These are phyloP conservation scores for Epsilonema sp. DNA, from an alignment of 2,888 invertebrate genomes.

Conservation along the genomic window DNA sequence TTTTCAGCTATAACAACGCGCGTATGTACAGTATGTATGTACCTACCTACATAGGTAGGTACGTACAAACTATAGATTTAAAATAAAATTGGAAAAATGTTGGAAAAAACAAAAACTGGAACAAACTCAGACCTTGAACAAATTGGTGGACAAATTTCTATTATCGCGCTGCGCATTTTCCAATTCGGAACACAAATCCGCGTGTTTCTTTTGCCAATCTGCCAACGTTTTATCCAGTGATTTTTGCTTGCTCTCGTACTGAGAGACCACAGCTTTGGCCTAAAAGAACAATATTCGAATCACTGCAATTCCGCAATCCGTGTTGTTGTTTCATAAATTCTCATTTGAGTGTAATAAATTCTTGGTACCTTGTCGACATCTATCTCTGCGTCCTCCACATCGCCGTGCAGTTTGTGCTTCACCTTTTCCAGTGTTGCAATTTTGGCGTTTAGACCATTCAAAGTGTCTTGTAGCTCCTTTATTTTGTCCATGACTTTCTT, in stretches of 20 bases:
- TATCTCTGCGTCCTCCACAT: constrained; percentile 76
- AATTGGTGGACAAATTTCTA: constrained; percentile 93
- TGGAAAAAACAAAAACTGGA: no score
- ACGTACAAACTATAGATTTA: no score
- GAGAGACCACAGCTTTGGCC: constrained; percentile 61
- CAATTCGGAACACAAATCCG: constrained; percentile 81
- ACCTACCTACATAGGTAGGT: no score
- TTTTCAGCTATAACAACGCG: no score
- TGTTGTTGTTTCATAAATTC: no score
- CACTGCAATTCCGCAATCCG: no score
- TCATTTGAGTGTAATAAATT: no score
- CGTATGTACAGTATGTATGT: no score
- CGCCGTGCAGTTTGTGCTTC: constrained; percentile 82
- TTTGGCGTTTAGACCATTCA: constrained; percentile 70
- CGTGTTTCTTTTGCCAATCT: constrained; percentile 97
- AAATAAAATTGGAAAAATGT: no score
- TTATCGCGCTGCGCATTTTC: constrained; percentile 97
- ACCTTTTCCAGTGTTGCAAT: constrained; percentile 88
- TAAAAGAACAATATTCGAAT: background rate
- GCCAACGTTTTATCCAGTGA: constrained; percentile 98
- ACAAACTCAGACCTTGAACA: no score
- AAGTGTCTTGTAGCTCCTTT: constrained; percentile 65
- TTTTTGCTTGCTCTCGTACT: constrained; percentile 98
- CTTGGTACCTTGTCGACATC: constrained; percentile 74
- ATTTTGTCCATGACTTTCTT: constrained; percentile 51